A percentile compares a stretch with the other conserved stretches of the same genome.
Conservation (phyloP, 1,140 invertebrate genomes). For the Pentalonia nigronervosa region DNA sequence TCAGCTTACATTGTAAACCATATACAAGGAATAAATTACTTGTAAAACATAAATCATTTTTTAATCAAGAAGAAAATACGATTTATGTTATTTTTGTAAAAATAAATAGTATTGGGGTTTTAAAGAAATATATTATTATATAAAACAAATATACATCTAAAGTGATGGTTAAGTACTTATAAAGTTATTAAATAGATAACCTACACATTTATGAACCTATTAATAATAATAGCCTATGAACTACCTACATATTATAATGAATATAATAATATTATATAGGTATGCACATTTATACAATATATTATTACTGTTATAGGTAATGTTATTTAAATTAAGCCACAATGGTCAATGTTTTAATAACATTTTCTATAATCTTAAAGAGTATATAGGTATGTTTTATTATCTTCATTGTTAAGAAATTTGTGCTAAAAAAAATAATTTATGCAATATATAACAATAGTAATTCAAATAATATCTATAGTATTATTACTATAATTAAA, state of each 20-base stretch:
- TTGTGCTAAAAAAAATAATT: background rate
- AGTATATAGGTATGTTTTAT: background rate
- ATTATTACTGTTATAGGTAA: background rate
- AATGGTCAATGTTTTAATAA: background rate
- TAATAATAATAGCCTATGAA: background rate
- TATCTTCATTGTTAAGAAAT: background rate
- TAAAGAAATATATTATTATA: background rate
- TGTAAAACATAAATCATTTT: slow-evolving; percentile 15
- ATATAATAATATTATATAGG: background rate
- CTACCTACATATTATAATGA: background rate
- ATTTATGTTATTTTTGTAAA: slow-evolving; percentile 3
- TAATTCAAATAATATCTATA: background rate
- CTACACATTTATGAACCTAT: background rate
- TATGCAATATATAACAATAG: background rate
- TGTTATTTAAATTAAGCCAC: background rate
- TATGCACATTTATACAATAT: background rate
- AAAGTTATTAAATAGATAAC: background rate
- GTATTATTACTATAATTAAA: no score
- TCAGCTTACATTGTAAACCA: slow-evolving; percentile 7
- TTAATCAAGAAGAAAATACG: background rate
- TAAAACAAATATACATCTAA: background rate
- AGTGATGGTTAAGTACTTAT: background rate
- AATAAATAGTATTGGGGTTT: background rate
- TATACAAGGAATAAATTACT: background rate
- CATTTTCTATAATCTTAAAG: background rate